Evolutionary conservation across 2,888 invertebrate genomes (phyloP).

Genomic region (Heliconius charithonia): DNA sequence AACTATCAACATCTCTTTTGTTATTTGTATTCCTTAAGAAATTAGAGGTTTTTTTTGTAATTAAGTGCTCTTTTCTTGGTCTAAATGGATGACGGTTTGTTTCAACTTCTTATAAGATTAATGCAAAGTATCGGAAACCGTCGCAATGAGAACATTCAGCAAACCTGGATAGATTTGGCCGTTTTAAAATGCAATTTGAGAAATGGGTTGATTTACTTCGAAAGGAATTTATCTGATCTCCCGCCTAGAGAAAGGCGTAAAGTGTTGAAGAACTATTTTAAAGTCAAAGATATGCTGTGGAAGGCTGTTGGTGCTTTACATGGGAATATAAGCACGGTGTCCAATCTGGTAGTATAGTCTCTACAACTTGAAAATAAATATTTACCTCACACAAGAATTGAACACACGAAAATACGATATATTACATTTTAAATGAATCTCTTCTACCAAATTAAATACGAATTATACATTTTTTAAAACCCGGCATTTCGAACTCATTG

Average conservation of each 20-base stretch:
- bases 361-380: not conserved
- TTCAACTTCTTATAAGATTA: conserved; percentile 52
- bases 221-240: conserved; percentile 55
- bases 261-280: conserved; percentile 59
- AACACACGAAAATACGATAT: not conserved
- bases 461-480: not conserved
- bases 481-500: not conserved
- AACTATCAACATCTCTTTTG: conserved; percentile 33
- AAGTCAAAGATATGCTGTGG: conserved; percentile 68
- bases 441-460: not conserved
- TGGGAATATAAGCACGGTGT: conserved; percentile 59
- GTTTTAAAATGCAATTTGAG: conserved; percentile 63
- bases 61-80: not conserved
- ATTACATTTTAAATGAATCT: not conserved
- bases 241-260: conserved; percentile 53
- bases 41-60: not conserved
- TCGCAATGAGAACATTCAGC: conserved; percentile 53
- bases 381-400: not conserved
- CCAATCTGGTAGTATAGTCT: conserved; percentile 25
- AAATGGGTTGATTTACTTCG: conserved; percentile 59
- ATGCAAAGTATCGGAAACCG: conserved; percentile 56
- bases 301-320: conserved; percentile 68
- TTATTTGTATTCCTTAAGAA: conserved; percentile 13
- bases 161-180: conserved; percentile 70
- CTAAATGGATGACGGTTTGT: conserved; percentile 54